Percentiles rank a stretch among this genome's conserved stretches.
Evolutionary conservation across 1,140 invertebrate species (phyloP).

Genomic region (Nautilus pompilius): DNA sequence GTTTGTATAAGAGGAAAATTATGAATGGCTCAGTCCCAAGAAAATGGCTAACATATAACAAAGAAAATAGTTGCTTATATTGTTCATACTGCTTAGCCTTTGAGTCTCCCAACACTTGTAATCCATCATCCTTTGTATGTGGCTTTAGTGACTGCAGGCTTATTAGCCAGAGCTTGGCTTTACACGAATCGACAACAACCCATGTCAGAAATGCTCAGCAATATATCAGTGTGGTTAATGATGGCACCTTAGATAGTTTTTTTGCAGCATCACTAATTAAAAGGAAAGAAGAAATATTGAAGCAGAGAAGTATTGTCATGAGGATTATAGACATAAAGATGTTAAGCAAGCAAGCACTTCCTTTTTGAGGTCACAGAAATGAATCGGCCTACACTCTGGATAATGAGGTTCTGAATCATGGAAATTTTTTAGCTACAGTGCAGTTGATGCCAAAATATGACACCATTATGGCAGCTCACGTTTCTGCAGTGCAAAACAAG

Average conservation of each 20-base stretch:
- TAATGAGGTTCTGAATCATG: constrained; percentile 3
- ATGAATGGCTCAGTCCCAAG: background rate
- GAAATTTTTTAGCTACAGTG: background rate
- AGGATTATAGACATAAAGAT: background rate
- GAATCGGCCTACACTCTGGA: background rate
- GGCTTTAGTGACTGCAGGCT: background rate
- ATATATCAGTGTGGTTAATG: background rate
- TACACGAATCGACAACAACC: background rate
- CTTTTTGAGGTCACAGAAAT: background rate
- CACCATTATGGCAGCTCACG: background rate
- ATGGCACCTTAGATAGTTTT: background rate
- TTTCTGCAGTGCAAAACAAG: background rate
- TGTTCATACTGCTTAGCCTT: background rate
- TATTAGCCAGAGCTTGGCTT: too few species aligned
- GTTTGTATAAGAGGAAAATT: background rate
- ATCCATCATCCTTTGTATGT: background rate
- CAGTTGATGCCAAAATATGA: background rate
- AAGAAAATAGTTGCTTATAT: background rate
- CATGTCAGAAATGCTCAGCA: background rate
- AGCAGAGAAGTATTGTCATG: background rate
- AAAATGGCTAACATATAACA: background rate
- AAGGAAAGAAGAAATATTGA: background rate
- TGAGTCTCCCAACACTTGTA: background rate
- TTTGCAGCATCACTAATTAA: background rate
- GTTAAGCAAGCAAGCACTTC: background rate